These are phyloP conservation scores for Cisticola juncidis DNA, from an alignment of 2,113 vertebrate genomes.

Conservation along the genomic window DNA sequence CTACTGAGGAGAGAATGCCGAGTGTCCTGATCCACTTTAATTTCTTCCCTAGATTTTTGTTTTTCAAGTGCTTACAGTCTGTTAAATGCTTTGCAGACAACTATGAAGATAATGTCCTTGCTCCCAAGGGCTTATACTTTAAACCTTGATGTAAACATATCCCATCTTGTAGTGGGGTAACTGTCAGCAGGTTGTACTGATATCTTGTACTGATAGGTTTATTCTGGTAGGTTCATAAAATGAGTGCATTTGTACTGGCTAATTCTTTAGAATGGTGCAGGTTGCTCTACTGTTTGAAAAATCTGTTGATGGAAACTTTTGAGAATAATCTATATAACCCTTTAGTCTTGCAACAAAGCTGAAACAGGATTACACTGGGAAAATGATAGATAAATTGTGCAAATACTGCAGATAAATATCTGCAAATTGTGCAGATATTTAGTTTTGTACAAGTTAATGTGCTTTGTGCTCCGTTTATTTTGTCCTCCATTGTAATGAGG, in stretches of 20 bases:
- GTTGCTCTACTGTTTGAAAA: background rate
- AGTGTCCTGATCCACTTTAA: background rate
- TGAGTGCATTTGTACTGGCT: background rate
- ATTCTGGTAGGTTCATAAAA: background rate
- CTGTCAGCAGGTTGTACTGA: background rate
- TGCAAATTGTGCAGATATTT: background rate
- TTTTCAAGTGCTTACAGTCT: background rate
- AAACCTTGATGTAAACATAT: background rate
- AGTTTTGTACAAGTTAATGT: background rate
- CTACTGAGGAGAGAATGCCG: background rate
- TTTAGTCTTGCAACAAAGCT: background rate
- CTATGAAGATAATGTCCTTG: background rate
- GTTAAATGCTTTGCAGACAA: background rate
- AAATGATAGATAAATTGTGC: background rate
- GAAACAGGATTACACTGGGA: background rate
- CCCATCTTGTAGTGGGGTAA: background rate
- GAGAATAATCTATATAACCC: background rate
- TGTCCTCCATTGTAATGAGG: background rate
- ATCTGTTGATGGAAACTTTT: background rate
- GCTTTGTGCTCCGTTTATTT: background rate
- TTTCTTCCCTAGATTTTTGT: background rate
- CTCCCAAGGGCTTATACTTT: background rate
- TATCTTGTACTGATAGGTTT: background rate
- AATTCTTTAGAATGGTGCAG: background rate
- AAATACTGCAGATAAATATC: background rate